Evolutionary conservation across 2,888 invertebrate species (phyloP).

Genomic region (Drosophila lacicola): DNA sequence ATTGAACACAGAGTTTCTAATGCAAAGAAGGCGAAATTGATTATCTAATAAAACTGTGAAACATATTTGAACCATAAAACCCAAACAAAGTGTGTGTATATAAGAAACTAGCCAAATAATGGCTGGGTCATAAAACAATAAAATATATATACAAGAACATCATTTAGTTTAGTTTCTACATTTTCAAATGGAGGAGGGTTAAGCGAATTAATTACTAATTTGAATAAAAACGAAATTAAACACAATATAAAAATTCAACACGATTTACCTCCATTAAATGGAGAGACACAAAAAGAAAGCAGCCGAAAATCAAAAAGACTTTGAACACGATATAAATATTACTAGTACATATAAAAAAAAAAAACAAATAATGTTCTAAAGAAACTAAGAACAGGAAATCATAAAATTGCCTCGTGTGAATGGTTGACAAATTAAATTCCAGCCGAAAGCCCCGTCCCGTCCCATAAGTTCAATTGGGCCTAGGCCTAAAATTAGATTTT

Average conservation of each 20-base stretch:
- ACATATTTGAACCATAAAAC: no score
- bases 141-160: not conserved
- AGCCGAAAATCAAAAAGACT: slow-evolving; percentile 14
- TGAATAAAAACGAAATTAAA: slow-evolving; percentile 33
- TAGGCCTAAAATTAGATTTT: slow-evolving; percentile 56
- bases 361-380: slow-evolving; percentile 24
- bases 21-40: no score
- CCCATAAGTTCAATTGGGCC: slow-evolving; percentile 29
- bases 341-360: slow-evolving; percentile 13
- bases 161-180: slow-evolving; percentile 1
- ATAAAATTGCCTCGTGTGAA: slow-evolving; percentile 24
- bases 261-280: slow-evolving; percentile 49
- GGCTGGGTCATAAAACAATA: no score
- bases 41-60: no score
- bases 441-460: slow-evolving; percentile 17
- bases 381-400: slow-evolving; percentile 30
- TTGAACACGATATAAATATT: slow-evolving; percentile 21
- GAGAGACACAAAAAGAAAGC: slow-evolving; percentile 16
- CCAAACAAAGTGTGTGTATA: no score
- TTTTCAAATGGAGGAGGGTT: not conserved
- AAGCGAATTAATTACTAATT: slow-evolving; percentile 28
- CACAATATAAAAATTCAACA: slow-evolving; percentile 48
- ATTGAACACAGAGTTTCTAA: no score
- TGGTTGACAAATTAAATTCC: slow-evolving; percentile 44
- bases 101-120: no score